Percentiles rank a stretch among this genome's conserved stretches.
phyloP scores from a whole-genome alignment of 2,888 invertebrate genomes.

The Clusia tigrina region DNA sequence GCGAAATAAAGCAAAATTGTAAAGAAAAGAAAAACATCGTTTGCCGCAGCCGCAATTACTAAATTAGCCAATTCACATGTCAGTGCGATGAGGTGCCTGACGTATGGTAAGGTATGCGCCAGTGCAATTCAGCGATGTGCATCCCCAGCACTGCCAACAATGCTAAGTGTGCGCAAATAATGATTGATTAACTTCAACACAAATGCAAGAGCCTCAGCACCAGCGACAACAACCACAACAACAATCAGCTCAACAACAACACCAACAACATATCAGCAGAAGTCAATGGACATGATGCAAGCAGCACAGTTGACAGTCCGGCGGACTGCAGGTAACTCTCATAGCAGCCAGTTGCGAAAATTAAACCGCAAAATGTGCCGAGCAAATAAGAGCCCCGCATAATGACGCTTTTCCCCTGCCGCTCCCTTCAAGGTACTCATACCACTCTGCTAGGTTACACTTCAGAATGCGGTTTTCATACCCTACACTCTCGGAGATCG shows the following conservation, averaged over 20 bases:
- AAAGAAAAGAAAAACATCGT: not conserved
- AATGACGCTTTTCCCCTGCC: too few relatives aligned
- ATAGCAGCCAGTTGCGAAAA: conserved; percentile 28
- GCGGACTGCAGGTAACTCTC: conserved; percentile 39
- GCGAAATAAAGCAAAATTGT: not conserved
- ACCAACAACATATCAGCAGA: conserved; percentile 24
- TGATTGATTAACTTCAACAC: conserved; percentile 51
- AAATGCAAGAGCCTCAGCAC: conserved; percentile 16
- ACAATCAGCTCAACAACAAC: not conserved
- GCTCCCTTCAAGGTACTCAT: too few relatives aligned
- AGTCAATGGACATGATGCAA: conserved; percentile 56
- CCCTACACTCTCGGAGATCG: too few relatives aligned
- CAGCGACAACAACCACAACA: conserved; percentile 7
- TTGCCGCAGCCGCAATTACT: conserved; percentile 15
- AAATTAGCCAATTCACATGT: conserved; percentile 21
- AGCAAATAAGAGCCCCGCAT: too few relatives aligned
- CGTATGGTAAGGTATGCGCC: not conserved
- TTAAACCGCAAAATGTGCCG: conserved; percentile 21
- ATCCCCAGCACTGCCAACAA: conserved; percentile 2
- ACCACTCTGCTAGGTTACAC: too few relatives aligned
- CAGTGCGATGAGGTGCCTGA: not conserved
- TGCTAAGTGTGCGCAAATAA: conserved; percentile 41
- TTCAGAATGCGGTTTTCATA: too few relatives aligned
- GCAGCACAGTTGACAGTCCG: conserved; percentile 37
- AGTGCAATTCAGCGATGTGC: not conserved